Conservation (phyloP, 2,113 vertebrate species). For the Capreolus pygargus region DNA sequence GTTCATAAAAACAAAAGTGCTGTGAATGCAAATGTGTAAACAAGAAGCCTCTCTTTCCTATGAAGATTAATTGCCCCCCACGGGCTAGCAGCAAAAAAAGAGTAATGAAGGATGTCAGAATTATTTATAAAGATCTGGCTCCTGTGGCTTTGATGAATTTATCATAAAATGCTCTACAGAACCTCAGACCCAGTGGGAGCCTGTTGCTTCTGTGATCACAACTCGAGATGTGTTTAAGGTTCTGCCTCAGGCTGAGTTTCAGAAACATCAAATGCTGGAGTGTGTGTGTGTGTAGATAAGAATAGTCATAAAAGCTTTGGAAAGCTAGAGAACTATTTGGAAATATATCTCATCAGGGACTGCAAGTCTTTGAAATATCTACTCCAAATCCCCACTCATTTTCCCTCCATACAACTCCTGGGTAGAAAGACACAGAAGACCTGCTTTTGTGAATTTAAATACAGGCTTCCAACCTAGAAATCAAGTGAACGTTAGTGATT, state of each 20-base stretch:
- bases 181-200: neutral
- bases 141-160: neutral
- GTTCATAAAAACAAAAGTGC: neutral
- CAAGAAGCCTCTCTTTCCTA: neutral
- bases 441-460: neutral
- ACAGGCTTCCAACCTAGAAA: neutral
- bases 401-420: neutral
- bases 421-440: neutral
- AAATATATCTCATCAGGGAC: neutral
- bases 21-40: neutral
- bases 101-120: neutral
- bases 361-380: neutral
- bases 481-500: neutral
- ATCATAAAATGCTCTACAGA: neutral
- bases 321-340: neutral
- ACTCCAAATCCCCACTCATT: neutral
- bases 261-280: neutral
- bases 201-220: neutral
- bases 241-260: neutral
- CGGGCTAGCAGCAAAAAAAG: neutral
- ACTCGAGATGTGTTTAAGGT: neutral
- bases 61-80: conserved; percentile 16
- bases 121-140: conserved; percentile 14
- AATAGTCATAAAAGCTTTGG: neutral
- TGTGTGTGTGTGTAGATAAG: neutral